phyloP scores from a whole-genome alignment of 2,888 invertebrate genomes.

The Portevinia maculata region DNA sequence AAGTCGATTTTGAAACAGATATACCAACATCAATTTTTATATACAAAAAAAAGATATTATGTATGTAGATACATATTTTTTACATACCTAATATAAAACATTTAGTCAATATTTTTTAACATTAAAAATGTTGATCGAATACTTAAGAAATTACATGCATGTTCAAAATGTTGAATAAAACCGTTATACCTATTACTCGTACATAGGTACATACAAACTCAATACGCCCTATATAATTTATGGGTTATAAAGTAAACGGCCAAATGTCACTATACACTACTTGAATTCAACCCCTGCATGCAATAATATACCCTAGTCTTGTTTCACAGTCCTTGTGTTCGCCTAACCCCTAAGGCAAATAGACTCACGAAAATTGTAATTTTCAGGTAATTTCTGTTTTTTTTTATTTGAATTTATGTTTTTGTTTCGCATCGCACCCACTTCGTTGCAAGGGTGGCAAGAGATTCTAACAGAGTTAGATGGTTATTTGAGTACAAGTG shows the following conservation, averaged over 20 bases:
- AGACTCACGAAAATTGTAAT: constrained; percentile 40
- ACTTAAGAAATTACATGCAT: no score
- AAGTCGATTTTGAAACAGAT: no score
- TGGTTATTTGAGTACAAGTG: constrained; percentile 39
- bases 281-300: background rate
- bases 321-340: background rate
- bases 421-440: constrained; percentile 46
- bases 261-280: background rate
- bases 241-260: background rate
- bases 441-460: constrained; percentile 9
- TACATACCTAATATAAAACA: no score
- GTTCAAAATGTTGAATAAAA: no score
- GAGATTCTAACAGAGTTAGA: constrained; percentile 4
- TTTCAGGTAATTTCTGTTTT: constrained; percentile 11
- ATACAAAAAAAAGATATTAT: no score
- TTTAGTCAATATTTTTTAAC: no score
- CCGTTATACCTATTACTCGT: no score
- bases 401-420: constrained; percentile 44
- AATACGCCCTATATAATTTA: background rate
- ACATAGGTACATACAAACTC: background rate
- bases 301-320: background rate
- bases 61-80: no score
- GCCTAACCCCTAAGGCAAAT: constrained; percentile 7
- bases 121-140: no score
- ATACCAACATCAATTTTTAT: no score